Evolutionary conservation across 2,113 vertebrate genomes (phyloP), one percentile per base, ranked within the genome.

Genomic region (Pipra filicauda): DNA sequence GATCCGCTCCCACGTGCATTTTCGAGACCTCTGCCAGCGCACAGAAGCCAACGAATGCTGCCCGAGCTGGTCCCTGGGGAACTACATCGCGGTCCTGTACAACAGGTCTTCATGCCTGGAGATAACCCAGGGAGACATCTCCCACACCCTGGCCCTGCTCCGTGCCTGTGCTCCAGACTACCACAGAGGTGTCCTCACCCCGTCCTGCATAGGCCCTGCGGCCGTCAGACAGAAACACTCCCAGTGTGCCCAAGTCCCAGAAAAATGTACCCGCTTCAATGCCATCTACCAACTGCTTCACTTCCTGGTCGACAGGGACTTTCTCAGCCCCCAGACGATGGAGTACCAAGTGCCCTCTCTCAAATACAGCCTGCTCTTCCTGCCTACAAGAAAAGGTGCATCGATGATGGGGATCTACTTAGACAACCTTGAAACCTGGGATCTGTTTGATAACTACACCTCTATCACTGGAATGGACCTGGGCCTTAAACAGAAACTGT

Each of bases 61-160:
- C 96, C 99, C 99, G 6, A 99, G 99, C 97, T 99, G 99, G 99
- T 99, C 99, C 70, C 97, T 99, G 93, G 99, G 99, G 95, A 99
- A 99, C 97, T 99, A 99, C 66, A 98, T 99, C 81, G 99, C 99
- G 14, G 98, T 99, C 67, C 98, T 99, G 58, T 98, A 98, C 91
- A 99, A 99, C 73, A 98, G 98, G 59, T 99, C 99, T 24, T 98
- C 98, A 2, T 99, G 99, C 96, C 95, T 99, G 92, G 98, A 98
- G 83, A 98, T 99, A 69, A 99, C 99, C 61, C 97, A 98, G 67
- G 98, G 97, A 7, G 99, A 99, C 54, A 98, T 99, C 43, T 98
- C 98, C 20, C 99, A 98, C 30, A 99, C 98, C 8, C 97, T 99
- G 94, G 97, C 97, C 72, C 98, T 99, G 67, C 98, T 99, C 23